phyloP scores from a whole-genome alignment of 2,888 invertebrate species.

The Trichopoda pennipes region DNA sequence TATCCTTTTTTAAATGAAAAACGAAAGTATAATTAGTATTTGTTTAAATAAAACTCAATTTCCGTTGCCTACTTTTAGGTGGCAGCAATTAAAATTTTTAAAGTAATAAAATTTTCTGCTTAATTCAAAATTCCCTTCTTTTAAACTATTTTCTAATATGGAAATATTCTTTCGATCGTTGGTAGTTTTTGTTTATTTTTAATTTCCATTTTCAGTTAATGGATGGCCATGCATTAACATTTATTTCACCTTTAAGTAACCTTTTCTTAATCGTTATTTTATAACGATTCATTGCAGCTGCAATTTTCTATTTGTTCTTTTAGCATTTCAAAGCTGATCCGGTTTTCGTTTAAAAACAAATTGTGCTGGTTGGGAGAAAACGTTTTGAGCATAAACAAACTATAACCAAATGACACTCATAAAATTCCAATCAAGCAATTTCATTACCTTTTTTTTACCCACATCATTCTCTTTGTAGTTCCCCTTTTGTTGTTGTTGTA shows the following conservation, averaged over 20 bases:
- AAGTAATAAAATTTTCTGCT: too few relatives aligned
- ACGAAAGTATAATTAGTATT: too few relatives aligned
- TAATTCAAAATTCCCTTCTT: too few relatives aligned
- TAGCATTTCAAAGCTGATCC: too few relatives aligned
- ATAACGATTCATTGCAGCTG: conserved; percentile 35
- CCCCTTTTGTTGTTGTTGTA: not conserved
- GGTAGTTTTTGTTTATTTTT: not conserved
- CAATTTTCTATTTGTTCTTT: not conserved
- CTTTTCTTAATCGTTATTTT: conserved; percentile 44
- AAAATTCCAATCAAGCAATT: conserved; percentile 68
- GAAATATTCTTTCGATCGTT: not conserved
- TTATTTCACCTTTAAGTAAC: conserved; percentile 43
- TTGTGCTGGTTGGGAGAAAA: not conserved
- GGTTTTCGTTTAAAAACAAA: not conserved
- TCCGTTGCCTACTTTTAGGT: not conserved
- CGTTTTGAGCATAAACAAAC: conserved; percentile 38
- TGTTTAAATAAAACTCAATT: too few relatives aligned
- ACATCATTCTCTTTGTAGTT: conserved; percentile 7
- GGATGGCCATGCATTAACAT: not conserved
- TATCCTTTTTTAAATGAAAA: too few relatives aligned
- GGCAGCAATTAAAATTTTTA: not conserved
- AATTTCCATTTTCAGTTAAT: not conserved
- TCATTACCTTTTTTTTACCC: conserved; percentile 62
- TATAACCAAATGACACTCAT: conserved; percentile 65
- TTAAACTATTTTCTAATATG: too few relatives aligned